Evolutionary conservation across 1,140 invertebrate genomes (phyloP).

Genomic region (Bombyx mandarina): DNA sequence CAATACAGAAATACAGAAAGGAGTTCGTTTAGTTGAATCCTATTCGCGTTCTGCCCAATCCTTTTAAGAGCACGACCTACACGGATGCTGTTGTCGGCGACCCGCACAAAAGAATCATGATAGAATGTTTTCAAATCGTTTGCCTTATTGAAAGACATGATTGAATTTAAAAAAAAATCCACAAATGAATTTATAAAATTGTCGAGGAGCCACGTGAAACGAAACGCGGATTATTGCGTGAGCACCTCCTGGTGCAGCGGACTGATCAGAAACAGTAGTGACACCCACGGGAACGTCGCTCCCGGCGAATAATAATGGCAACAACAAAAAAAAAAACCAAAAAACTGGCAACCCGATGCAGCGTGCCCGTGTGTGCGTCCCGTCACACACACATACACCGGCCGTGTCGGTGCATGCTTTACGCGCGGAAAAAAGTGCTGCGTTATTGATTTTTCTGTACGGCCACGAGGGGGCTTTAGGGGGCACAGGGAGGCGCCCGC

Average conservation of each 20-base stretch:
- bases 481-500: constrained; percentile 37
- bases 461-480: constrained; percentile 32
- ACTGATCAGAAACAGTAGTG: constrained; percentile 42
- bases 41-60: constrained; percentile 38
- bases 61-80: constrained; percentile 46
- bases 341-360: constrained; percentile 44
- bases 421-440: constrained; percentile 69
- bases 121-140: constrained; percentile 45
- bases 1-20: constrained; percentile 20
- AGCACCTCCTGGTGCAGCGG: constrained; percentile 37
- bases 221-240: constrained; percentile 22
- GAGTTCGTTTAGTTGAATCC: constrained; percentile 29
- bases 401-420: constrained; percentile 64
- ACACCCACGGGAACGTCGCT: constrained; percentile 19
- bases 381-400: constrained; percentile 31
- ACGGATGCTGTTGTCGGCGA: constrained; percentile 32
- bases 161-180: background rate
- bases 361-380: constrained; percentile 33
- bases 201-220: no score
- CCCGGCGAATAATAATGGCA: background rate
- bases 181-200: background rate
- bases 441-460: constrained; percentile 69
- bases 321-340: background rate
- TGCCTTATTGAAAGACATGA: constrained; percentile 17
- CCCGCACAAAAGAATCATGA: constrained; percentile 36